Evolutionary conservation across 2,113 vertebrate genomes (phyloP).

Genomic region (Oreochromis niloticus): DNA sequence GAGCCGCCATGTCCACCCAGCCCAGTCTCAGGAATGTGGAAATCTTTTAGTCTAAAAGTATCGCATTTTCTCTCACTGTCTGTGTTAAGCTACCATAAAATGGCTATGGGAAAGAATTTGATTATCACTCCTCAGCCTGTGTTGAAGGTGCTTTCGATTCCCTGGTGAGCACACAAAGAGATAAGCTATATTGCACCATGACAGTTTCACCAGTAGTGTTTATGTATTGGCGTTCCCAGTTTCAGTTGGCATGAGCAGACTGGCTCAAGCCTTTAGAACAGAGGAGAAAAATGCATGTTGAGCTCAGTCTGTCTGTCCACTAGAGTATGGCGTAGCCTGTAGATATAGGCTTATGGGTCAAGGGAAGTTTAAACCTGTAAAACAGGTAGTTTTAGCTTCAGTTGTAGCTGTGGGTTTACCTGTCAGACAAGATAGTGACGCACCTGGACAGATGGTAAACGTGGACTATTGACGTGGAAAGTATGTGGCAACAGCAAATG

Average conservation of each 20-base stretch:
- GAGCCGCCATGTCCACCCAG: conserved; percentile 28
- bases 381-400: conserved; percentile 30
- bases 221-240: neutral
- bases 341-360: conserved; percentile 35
- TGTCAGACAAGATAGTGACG: conserved; percentile 39
- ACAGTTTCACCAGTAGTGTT: neutral
- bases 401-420: conserved; percentile 22
- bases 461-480: neutral
- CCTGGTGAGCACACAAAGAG: neutral
- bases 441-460: neutral
- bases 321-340: neutral
- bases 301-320: neutral
- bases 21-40: conserved; percentile 46
- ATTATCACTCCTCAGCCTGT: neutral
- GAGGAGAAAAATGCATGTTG: neutral
- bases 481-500: neutral
- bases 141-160: neutral
- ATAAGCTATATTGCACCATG: neutral
- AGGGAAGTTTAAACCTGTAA: conserved; percentile 42
- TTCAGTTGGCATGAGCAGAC: neutral
- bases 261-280: neutral
- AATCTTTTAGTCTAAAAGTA: conserved; percentile 28
- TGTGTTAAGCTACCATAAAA: neutral
- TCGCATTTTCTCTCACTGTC: neutral
- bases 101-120: neutral